These are phyloP conservation scores for Phalacrocorax brasilianus DNA, from an alignment of 2,113 vertebrate genomes.

Conservation along the genomic window DNA sequence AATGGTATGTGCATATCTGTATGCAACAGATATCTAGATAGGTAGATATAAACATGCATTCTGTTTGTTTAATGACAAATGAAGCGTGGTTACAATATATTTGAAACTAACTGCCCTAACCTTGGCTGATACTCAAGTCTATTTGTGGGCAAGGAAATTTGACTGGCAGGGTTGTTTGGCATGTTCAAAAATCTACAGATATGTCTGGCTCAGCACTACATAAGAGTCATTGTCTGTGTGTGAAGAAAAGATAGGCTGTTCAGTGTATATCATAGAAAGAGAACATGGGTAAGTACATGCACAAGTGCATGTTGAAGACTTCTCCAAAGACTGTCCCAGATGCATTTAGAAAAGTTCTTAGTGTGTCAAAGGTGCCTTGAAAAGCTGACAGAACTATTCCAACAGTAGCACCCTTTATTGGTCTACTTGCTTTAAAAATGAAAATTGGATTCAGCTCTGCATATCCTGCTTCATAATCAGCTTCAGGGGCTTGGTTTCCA, in stretches of 20 bases:
- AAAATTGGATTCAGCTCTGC: not conserved
- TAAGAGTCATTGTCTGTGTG: not conserved
- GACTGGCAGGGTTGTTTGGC: not conserved
- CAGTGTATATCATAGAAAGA: not conserved
- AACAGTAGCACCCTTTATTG: not conserved
- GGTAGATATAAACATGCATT: not conserved
- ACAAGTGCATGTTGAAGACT: not conserved
- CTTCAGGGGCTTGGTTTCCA: not conserved
- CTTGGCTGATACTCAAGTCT: not conserved
- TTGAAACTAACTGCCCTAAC: not conserved
- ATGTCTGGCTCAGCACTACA: accelerated
- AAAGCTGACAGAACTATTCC: not conserved
- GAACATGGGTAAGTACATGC: not conserved
- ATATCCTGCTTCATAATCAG: not conserved
- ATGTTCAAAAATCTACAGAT: not conserved
- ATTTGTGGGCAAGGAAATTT: not conserved
- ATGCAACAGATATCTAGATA: not conserved
- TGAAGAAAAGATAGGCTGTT: accelerated
- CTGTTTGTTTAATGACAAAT: not conserved
- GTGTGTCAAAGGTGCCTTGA: not conserved
- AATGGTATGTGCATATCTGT: not conserved
- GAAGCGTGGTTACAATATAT: not conserved
- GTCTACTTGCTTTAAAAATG: not conserved
- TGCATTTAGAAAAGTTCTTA: not conserved
- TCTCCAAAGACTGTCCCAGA: not conserved